Base-by-base conservation (phyloP, 2,113 vertebrate species). In the Anguilla rostrata region DNA sequence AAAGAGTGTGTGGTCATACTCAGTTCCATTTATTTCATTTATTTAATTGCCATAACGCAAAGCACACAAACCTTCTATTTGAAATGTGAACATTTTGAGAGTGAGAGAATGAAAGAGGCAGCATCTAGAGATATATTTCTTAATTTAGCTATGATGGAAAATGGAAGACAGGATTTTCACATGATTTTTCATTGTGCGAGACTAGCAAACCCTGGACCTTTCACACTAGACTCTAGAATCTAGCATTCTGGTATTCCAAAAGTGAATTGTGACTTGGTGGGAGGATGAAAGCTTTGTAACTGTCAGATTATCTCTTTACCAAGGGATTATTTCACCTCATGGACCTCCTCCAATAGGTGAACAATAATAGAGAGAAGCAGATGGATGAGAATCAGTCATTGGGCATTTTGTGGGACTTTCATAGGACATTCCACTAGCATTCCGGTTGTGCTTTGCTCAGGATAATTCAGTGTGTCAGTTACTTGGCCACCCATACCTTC, bases 221-320 rank as follows among this genome's bases (percentile, higher is more conserved):
- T 40, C 15, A 80, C 39, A 22, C 9, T 14, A 39, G 29, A 78
- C n/a, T 14, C 41, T n/a, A n/a, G n/a, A 26, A 9, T 29, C 9
- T 20, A 82, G 43, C 81, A n/a, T 43, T 46, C 18, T 87, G 53
- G 80, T 84, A 90, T 89, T 83, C 41, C 57, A 84, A 29, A 26
- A 83, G 46, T 81, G 81, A 84, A 86, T 87, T 90, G 89, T 86
- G 34, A n/a, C 80, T 85, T 86, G 90, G 89, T 87, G 91, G 86
- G 83, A 46, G 87, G 88, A 92, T 92, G 89, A 91, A 90, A 60
- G 84, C 86, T 86, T 82, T 80, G 66, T 87, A 90, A 84, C 87
- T 89, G 83, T 60, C 93, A 93, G 92, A 95, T 95, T 92, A 94
- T 93, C 93, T 89, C 57, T 84, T 87, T 82, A 88, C 87, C 84